Percentiles rank a stretch among this genome's conserved stretches.
phyloP scores from a whole-genome alignment of 1,140 invertebrate species.

The Phymorhynchus buccinoides region DNA sequence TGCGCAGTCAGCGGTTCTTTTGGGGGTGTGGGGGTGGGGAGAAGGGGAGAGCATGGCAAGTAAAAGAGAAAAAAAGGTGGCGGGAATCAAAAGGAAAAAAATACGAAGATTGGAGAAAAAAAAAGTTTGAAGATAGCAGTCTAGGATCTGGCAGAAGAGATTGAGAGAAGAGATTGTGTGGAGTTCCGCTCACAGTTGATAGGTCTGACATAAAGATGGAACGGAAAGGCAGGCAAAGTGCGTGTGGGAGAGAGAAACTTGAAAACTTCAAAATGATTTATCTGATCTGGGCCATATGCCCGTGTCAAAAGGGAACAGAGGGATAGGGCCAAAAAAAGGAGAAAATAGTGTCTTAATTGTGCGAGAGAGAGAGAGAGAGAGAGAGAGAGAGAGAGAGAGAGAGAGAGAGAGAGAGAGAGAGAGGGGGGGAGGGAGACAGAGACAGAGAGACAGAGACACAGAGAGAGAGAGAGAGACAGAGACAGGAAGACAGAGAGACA shows the following conservation, averaged over 20 bases:
- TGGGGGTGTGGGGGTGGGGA: neutral
- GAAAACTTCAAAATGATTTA: no score
- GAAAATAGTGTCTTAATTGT: no score
- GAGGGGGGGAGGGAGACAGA: no score
- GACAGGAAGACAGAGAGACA: conserved; percentile 1
- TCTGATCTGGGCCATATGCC: no score
- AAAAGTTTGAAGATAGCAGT: neutral
- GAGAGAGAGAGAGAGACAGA: neutral
- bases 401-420: neutral
- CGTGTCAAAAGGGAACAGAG: neutral
- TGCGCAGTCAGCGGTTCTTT: neutral
- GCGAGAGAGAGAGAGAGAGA: neutral
- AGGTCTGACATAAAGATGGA: neutral
- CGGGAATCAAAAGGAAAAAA: no score
- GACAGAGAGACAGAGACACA: neutral
- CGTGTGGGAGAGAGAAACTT: no score
- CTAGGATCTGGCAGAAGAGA: neutral
- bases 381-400: neutral
- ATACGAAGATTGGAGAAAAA: no score
- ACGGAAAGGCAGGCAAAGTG: neutral
- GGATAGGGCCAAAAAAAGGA: no score
- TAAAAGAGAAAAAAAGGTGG: neutral
- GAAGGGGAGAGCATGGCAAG: neutral
- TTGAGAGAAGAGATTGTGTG: neutral
- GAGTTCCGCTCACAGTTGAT: neutral